These are phyloP conservation scores for Archivesica marissinica DNA, from an alignment of 1,140 invertebrate genomes.

Conservation along the genomic window DNA sequence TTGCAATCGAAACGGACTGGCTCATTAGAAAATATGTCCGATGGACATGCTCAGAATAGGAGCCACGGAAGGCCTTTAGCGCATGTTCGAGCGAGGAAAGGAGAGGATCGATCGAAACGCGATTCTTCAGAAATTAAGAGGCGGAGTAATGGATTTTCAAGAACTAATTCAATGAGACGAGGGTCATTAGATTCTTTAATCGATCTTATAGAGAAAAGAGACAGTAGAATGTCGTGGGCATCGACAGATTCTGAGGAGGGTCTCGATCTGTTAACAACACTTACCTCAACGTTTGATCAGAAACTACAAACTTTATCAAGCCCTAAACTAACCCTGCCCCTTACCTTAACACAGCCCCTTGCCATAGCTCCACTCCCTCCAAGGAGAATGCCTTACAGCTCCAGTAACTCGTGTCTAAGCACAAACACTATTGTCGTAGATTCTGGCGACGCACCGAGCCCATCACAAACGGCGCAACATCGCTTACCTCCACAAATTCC, in stretches of 20 bases:
- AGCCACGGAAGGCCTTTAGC: slow-evolving; percentile 8
- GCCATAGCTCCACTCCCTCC: not conserved
- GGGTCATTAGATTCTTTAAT: slow-evolving; percentile 89
- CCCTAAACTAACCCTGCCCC: slow-evolving; percentile 28
- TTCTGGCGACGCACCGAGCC: not conserved
- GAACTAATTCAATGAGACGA: slow-evolving; percentile 70
- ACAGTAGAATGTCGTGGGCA: slow-evolving; percentile 71
- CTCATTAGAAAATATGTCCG: slow-evolving; percentile 72
- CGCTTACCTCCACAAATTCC: slow-evolving; percentile 68
- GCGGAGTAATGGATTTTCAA: slow-evolving; percentile 56
- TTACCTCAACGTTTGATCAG: slow-evolving; percentile 90
- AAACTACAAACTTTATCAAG: slow-evolving; percentile 87
- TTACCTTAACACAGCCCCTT: not conserved
- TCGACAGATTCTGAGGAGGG: slow-evolving; percentile 86
- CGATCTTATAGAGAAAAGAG: slow-evolving; percentile 83
- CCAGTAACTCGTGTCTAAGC: slow-evolving; percentile 30
- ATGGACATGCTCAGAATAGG: slow-evolving; percentile 26
- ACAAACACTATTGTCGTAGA: not conserved
- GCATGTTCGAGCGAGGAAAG: slow-evolving; percentile 32
- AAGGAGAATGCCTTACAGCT: not conserved
- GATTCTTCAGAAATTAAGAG: slow-evolving; percentile 45
- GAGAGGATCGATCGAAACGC: slow-evolving; percentile 40
- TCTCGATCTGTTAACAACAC: slow-evolving; percentile 87
- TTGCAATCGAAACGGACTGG: slow-evolving; percentile 64
- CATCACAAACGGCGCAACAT: slow-evolving; percentile 4